Conservation (phyloP, 2,113 vertebrate species). For the Lophotis ruficrista region DNA sequence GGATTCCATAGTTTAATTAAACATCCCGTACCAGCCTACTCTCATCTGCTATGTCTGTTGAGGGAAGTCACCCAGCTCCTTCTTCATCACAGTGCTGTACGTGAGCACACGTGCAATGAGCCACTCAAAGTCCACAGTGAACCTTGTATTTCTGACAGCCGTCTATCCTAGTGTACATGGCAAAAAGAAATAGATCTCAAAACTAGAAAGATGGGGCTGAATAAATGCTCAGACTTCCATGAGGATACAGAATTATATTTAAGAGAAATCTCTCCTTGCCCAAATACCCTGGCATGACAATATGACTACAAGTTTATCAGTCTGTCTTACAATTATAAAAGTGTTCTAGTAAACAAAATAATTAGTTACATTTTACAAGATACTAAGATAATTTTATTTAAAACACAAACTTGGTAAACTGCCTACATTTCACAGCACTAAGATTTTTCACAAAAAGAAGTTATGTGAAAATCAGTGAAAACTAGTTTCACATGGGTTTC, state of each 20-base stretch:
- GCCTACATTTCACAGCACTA: neutral
- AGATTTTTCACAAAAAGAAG: neutral
- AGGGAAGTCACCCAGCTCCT: neutral
- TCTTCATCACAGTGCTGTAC: neutral
- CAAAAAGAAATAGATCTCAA: neutral
- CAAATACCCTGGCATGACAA: neutral
- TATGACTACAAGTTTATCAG: neutral
- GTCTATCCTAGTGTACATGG: neutral
- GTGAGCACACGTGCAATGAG: neutral
- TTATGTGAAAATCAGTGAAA: neutral
- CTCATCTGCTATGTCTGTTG: neutral
- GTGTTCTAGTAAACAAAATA: neutral
- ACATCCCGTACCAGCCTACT: neutral
- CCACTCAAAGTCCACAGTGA: neutral
- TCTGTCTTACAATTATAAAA: neutral
- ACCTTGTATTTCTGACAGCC: neutral
- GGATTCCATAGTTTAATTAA: neutral
- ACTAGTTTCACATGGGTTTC: neutral
- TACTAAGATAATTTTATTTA: neutral
- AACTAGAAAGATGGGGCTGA: neutral
- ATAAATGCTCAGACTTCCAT: neutral
- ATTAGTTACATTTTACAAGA: neutral
- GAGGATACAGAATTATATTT: neutral
- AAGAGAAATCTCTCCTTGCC: neutral
- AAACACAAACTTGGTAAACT: neutral